phyloP scores from a whole-genome alignment of 2,113 vertebrate species.

The Neofelis nebulosa region DNA sequence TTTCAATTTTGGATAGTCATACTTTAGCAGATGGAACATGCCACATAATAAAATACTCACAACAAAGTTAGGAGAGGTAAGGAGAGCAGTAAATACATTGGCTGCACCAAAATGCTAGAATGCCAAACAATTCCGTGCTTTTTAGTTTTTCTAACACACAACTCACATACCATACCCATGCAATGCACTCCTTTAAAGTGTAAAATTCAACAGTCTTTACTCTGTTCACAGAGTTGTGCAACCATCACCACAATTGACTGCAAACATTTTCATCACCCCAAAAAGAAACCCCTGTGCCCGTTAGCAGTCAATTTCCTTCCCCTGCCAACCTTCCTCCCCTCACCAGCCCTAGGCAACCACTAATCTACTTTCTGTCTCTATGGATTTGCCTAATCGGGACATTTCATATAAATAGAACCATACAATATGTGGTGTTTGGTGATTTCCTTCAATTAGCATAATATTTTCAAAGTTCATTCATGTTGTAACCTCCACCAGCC shows the following conservation, averaged over 20 bases:
- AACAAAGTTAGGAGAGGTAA: constrained; percentile 29
- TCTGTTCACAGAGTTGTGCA: background rate
- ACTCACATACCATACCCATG: background rate
- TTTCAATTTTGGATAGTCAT: constrained; percentile 49
- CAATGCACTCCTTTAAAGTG: background rate
- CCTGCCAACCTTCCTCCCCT: background rate
- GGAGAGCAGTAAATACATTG: background rate
- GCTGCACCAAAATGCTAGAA: constrained; percentile 7
- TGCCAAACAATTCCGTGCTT: background rate
- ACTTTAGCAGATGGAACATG: background rate
- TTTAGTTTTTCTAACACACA: background rate
- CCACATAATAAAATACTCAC: background rate
- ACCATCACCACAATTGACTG: background rate
- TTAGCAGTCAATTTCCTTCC: background rate
- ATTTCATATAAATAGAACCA: background rate
- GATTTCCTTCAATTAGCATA: constrained; percentile 32
- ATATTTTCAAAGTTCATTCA: constrained; percentile 16
- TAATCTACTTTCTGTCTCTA: background rate
- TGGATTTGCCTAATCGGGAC: background rate
- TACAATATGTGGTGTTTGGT: background rate
- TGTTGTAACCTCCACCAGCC: background rate
- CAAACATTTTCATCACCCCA: background rate
- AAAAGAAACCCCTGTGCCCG: background rate
- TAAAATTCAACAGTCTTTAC: background rate
- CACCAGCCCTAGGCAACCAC: background rate